Evolutionary conservation across 2,797 vertebrate genomes (phyloP), one percentile per base, ranked within the genome.

Genomic region (Lutjanus campechanus): DNA sequence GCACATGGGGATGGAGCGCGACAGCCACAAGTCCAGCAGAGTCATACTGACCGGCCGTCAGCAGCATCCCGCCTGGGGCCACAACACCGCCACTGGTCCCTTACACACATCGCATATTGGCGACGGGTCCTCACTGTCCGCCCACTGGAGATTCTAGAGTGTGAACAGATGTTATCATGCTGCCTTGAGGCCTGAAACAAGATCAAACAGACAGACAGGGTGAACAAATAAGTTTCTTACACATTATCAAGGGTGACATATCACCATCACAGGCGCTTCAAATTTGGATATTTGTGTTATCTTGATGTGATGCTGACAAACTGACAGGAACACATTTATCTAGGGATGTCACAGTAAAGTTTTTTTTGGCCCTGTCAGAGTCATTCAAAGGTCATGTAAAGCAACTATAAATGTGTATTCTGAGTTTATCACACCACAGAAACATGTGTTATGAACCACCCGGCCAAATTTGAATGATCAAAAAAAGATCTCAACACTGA

Each of bases 21-120:
- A 97, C 93, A 98, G 95, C 97, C 97, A 99, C 96, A 99, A 95
- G 97, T 99, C 97, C 97, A 98, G 96, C 93, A 97, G 96, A 97
- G 97, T 96, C 98, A 99, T 99, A 94, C 96, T 97, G 97, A 95
- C 94, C 71, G 92, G 94, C 96, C 89, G 95, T 95, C 97, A 97
- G 96, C 97, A 97, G 98, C 97, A 97, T 96, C 94, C 82, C 81
- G 94, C 96, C 96, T 87, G 81, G 96, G 95, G 89, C 92, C 92
- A 87, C 95, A 91, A 93, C 94, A 95, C 92, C 94, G 87, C 94
- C 93, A 64, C 87, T 82, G 75, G 77, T 85, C 83, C 79, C 88
- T 94, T 93, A 96, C 74, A 65, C 79, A 81, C 87, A 89, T 47
- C 20, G 77, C 93, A 93, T 93, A 15, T 79, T 74, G 75, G 82